Percentiles rank a stretch among this genome's conserved stretches.
These are phyloP conservation scores for Regulus satrapa DNA, from an alignment of 2,113 vertebrate species.

Conservation along the genomic window DNA sequence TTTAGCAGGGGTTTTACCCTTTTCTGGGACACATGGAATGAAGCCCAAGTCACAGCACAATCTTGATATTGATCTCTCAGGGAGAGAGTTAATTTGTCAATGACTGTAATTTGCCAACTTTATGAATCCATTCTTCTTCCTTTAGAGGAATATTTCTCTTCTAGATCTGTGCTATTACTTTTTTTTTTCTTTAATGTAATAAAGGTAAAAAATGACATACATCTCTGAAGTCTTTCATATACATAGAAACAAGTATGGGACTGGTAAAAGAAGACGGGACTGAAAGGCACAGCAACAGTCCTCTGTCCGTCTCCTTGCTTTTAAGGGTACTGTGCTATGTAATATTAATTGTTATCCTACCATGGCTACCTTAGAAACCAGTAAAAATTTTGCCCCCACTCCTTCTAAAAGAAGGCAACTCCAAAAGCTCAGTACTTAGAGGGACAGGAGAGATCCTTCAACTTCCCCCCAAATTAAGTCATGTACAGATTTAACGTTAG, in stretches of 20 bases:
- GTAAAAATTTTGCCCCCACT: neutral
- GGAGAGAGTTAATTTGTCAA: slow-evolving; percentile 62
- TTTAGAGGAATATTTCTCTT: slow-evolving; percentile 52
- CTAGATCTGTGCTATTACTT: slow-evolving; percentile 6
- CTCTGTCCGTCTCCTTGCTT: neutral
- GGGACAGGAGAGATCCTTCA: neutral
- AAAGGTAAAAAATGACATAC: slow-evolving; percentile 37
- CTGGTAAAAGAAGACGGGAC: neutral
- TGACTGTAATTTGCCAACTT: slow-evolving; percentile 63
- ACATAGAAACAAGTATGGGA: neutral
- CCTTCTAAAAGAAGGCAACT: neutral
- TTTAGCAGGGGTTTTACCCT: slow-evolving; percentile 23
- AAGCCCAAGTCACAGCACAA: slow-evolving; percentile 28
- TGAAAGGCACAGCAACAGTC: neutral
- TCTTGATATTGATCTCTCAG: slow-evolving; percentile 57
- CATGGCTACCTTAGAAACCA: neutral
- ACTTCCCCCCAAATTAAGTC: neutral
- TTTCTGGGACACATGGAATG: slow-evolving; percentile 27
- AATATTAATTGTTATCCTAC: neutral
- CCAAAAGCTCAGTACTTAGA: neutral
- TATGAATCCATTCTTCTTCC: slow-evolving; percentile 63
- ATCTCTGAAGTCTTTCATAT: neutral
- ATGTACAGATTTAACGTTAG: neutral
- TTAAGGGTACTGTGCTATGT: neutral
- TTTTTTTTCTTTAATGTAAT: neutral